phyloP scores from a whole-genome alignment of 2,888 invertebrate genomes.

The Copidosoma aretas region DNA sequence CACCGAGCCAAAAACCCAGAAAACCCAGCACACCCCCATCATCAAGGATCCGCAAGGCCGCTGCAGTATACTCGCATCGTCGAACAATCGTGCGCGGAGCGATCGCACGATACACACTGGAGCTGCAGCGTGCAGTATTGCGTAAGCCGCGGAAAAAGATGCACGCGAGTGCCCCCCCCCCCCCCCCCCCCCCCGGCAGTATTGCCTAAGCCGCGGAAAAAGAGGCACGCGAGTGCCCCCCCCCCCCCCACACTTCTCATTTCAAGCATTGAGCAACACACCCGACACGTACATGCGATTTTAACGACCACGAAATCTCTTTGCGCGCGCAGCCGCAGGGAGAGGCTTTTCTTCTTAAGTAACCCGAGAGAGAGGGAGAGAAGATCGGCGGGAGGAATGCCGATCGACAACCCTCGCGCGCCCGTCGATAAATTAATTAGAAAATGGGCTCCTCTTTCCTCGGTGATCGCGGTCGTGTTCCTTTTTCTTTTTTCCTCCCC shows the following conservation, averaged over 20 bases:
- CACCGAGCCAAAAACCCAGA: too few relatives aligned
- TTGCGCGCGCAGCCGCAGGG: neutral
- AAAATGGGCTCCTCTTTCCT: neutral
- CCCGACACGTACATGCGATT: slow-evolving; percentile 3
- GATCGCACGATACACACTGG: too few relatives aligned
- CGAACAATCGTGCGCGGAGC: neutral
- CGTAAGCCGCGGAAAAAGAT: slow-evolving; percentile 35
- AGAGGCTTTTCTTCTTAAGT: slow-evolving; percentile 11
- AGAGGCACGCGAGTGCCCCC: slow-evolving; percentile 11
- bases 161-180: slow-evolving; percentile 5
- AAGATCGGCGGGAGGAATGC: slow-evolving; percentile 7
- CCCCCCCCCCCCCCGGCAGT: too few relatives aligned
- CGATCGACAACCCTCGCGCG: neutral
- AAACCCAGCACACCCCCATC: neutral
- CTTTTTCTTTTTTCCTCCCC: too few relatives aligned
- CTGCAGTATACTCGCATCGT: neutral
- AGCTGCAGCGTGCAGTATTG: slow-evolving; percentile 6
- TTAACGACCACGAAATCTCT: slow-evolving; percentile 19
- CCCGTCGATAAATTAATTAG: slow-evolving; percentile 29
- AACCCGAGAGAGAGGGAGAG: neutral
- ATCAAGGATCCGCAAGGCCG: neutral
- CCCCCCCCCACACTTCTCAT: neutral
- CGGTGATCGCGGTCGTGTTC: too few relatives aligned
- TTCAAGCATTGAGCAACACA: slow-evolving; percentile 25
- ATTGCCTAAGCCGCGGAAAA: slow-evolving; percentile 37